These are phyloP conservation scores for Lanius collurio DNA, from an alignment of 2,113 vertebrate genomes.

Conservation along the genomic window DNA sequence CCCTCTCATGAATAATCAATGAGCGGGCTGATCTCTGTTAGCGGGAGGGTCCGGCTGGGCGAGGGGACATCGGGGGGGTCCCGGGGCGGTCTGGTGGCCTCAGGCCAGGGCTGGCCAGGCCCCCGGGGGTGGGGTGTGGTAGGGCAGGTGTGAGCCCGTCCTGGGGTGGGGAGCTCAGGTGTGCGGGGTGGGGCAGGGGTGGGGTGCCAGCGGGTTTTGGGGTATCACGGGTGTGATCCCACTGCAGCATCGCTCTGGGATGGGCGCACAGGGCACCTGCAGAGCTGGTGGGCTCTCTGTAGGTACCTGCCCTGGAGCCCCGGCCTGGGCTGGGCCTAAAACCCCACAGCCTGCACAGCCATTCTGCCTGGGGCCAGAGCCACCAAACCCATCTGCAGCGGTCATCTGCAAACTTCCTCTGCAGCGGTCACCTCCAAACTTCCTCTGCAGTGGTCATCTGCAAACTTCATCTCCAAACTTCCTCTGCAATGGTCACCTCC, in stretches of 20 bases:
- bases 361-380: neutral
- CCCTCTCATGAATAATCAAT: neutral
- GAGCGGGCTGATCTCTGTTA: neutral
- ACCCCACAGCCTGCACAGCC: neutral
- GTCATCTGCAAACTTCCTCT: neutral
- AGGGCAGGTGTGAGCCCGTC: neutral
- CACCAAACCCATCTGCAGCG: neutral
- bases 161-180: no score
- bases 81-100: neutral
- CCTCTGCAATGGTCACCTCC: rapidly evolving
- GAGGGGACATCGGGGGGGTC: neutral
- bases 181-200: neutral
- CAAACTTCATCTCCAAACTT: rapidly evolving
- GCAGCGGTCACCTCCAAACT: no score
- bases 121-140: neutral
- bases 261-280: neutral
- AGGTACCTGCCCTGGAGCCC: neutral
- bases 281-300: neutral
- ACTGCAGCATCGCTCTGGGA: rapidly evolving
- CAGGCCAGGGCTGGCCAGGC: neutral
- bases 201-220: neutral
- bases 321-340: rapidly evolving
- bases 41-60: neutral
- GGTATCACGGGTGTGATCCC: neutral
- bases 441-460: no score